Evolutionary conservation across 2,113 vertebrate genomes (phyloP), one percentile per base, ranked within the genome.

Genomic region (Chamaea fasciata): DNA sequence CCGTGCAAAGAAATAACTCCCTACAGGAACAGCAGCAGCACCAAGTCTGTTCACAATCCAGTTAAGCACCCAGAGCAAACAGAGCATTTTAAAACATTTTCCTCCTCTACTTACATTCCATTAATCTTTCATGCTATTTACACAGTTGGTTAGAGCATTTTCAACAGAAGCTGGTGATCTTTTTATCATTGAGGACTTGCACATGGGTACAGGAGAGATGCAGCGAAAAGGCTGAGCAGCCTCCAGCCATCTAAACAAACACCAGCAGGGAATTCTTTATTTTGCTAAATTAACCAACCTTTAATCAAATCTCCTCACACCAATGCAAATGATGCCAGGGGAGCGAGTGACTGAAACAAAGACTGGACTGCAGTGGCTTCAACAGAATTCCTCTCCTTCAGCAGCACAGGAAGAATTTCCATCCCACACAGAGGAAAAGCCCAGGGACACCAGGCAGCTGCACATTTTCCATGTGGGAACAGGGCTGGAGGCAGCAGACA

Each of bases 41-140:
- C 30, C 6, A 1, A 64, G 20, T 18, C 68, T 59, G 74, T 37
- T 69, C 57, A 49, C 76, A 78, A 70, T 11, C n/a, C 60, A 53
- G 74, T 62, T 95, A 82, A 96, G 73, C 53, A 47, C 15, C 41
- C 35, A 64, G 76, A 92, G 74, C 35, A 89, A 95, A 94, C 83
- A 92, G 47, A 87, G 79, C 67, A 33, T 39, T 88, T 57, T 11
- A 87, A 93, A 94, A 87, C 41, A 59, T 87, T 31, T 89, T 56
- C 77, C 91, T 92, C 77, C 87, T 67, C 69, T 84, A 11, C 87
- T 95, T 64, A 52, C 64, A 94, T 37, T 19, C 65, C 90, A 94
- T 95, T 78, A 92, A 95, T 95, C 83, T 92, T 94, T 91, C 69
- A 93, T 89, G 87, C 57, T 3, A 2, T 76, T 96, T 92, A 81